Evolutionary conservation across 2,797 vertebrate genomes (phyloP).

Genomic region (Spinus pinus): DNA sequence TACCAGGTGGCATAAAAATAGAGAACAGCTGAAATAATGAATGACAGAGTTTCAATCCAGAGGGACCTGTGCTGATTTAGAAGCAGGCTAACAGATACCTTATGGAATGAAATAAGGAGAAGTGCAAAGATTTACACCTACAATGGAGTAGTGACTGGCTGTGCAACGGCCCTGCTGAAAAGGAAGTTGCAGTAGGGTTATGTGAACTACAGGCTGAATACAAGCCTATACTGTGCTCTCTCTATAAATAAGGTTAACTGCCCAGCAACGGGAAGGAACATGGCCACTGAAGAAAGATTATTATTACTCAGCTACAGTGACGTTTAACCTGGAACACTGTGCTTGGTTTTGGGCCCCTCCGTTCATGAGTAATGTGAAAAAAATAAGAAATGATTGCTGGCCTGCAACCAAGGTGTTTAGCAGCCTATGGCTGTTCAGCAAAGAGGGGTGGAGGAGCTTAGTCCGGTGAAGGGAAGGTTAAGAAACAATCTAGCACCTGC

Average conservation of each 20-base stretch:
- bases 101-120: not conserved
- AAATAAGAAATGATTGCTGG: not conserved
- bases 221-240: not conserved
- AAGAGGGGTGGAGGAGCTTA: not conserved
- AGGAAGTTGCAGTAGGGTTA: not conserved
- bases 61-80: not conserved
- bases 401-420: not conserved
- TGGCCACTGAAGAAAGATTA: not conserved
- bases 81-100: not conserved
- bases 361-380: not conserved
- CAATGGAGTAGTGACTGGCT: fast-evolving
- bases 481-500: not conserved
- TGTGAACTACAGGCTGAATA: not conserved
- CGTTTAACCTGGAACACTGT: not conserved
- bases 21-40: not conserved
- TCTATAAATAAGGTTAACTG: not conserved
- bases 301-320: not conserved
- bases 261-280: not conserved
- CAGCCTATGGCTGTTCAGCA: not conserved
- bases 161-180: not conserved
- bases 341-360: not conserved
- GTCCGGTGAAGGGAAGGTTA: not conserved
- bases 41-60: not conserved
- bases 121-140: not conserved
- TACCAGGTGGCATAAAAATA: not conserved